Conservation (phyloP, 2,797 vertebrate genomes). For the Xenopus petersii region DNA sequence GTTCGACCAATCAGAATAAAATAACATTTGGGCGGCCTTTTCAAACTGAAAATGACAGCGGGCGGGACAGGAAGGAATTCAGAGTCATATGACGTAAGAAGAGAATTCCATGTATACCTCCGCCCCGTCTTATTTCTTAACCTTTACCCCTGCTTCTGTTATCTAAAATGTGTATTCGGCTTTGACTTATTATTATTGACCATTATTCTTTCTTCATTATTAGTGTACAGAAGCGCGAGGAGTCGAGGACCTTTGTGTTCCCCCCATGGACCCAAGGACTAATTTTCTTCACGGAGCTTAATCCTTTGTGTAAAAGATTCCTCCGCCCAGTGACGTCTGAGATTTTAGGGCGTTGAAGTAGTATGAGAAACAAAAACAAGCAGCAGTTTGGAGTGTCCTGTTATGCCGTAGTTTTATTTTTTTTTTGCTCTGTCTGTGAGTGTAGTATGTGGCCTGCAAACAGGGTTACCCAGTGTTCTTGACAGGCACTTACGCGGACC, state of each 20-base stretch:
- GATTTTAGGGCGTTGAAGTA: conserved; percentile 51
- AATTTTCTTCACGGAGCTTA: neutral
- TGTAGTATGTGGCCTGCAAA: too few relatives aligned
- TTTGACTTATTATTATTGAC: too few relatives aligned
- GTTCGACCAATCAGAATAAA: conserved; percentile 68
- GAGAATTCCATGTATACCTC: neutral
- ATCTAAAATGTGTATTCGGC: too few relatives aligned
- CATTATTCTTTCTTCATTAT: too few relatives aligned
- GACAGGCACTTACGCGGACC: too few relatives aligned
- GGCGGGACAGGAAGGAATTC: neutral
- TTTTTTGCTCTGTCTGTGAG: neutral
- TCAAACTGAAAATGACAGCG: conserved; percentile 69
- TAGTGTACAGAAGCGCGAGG: too few relatives aligned
- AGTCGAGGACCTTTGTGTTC: too few relatives aligned
- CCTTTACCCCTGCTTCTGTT: too few relatives aligned
- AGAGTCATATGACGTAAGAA: neutral
- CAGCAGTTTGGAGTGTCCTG: neutral
- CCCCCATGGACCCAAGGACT: conserved; percentile 2
- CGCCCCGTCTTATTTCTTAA: too few relatives aligned
- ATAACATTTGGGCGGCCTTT: conserved; percentile 86
- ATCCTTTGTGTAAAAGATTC: conserved; percentile 25
- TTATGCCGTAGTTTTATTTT: neutral
- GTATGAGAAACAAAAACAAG: conserved; percentile 58
- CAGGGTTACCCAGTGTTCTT: too few relatives aligned
- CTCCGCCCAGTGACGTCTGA: conserved; percentile 55